Evolutionary conservation across 2,113 vertebrate species (phyloP).

Genomic region (Lampris incognitus): DNA sequence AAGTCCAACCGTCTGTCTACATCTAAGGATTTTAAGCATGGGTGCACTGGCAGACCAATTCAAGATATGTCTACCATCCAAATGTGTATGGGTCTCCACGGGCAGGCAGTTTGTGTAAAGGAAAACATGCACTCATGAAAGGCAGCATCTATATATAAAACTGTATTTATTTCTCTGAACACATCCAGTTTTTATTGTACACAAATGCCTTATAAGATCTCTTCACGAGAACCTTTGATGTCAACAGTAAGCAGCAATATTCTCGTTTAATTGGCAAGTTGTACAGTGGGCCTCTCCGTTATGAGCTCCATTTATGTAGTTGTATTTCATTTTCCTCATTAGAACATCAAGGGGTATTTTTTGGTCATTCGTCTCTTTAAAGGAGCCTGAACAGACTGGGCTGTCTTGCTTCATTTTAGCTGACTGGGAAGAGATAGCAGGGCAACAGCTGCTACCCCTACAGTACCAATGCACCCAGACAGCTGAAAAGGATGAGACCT

Average conservation of each 20-base stretch:
- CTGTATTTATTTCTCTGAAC: constrained; percentile 59
- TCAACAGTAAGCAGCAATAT: constrained; percentile 40
- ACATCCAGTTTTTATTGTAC: constrained; percentile 52
- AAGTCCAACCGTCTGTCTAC: constrained; percentile 54
- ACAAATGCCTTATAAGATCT: constrained; percentile 49
- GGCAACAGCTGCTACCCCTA: constrained; percentile 43
- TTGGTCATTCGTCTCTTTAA: constrained; percentile 34
- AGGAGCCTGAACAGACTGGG: neutral
- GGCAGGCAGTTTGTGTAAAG: constrained; percentile 44
- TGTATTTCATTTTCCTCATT: constrained; percentile 60
- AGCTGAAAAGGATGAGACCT: constrained; percentile 48
- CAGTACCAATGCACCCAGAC: constrained; percentile 35
- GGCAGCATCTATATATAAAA: constrained; percentile 36
- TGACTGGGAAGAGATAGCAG: constrained; percentile 20
- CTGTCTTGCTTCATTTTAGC: constrained; percentile 15
- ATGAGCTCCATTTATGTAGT: constrained; percentile 56
- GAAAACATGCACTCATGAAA: constrained; percentile 57
- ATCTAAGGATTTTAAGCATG: constrained; percentile 65
- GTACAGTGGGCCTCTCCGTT: constrained; percentile 38
- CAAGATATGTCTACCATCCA: constrained; percentile 65
- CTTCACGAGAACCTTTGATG: constrained; percentile 55
- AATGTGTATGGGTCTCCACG: constrained; percentile 61
- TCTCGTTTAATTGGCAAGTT: constrained; percentile 62
- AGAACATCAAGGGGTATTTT: constrained; percentile 43
- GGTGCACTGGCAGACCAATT: constrained; percentile 56